Evolutionary conservation across 2,888 invertebrate species (phyloP).

Genomic region (Polydesmus complanatus): DNA sequence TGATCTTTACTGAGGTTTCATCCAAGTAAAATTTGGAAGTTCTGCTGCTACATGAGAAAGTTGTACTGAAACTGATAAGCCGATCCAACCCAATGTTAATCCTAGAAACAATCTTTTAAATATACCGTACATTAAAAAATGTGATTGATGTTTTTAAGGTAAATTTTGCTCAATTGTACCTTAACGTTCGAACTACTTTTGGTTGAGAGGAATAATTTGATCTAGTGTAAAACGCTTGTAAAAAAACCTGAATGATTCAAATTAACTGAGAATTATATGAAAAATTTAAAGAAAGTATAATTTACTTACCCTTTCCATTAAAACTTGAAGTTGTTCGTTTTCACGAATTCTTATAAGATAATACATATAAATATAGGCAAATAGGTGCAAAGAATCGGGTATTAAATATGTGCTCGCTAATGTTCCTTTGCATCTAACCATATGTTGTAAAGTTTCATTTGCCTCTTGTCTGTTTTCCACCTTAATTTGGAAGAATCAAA

Average conservation of each 20-base stretch:
- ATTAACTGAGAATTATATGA: neutral
- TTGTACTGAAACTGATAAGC: constrained; percentile 50
- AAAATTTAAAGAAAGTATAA: neutral
- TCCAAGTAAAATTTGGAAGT: constrained; percentile 19
- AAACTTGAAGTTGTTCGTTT: constrained; percentile 65
- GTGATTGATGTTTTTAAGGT: too few relatives aligned
- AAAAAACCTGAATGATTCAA: constrained; percentile 44
- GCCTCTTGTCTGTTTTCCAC: neutral
- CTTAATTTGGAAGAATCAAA: too few relatives aligned
- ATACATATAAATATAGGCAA: constrained; percentile 57
- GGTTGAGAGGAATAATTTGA: constrained; percentile 52
- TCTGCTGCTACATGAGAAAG: constrained; percentile 26
- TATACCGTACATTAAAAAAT: neutral
- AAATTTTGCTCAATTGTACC: constrained; percentile 37
- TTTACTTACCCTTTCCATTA: constrained; percentile 55
- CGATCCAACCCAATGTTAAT: constrained; percentile 53
- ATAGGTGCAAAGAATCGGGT: constrained; percentile 55
- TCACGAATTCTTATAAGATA: constrained; percentile 59
- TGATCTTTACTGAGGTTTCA: constrained; percentile 16
- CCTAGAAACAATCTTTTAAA: constrained; percentile 38
- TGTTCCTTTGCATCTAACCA: constrained; percentile 43
- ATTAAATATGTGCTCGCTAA: constrained; percentile 55
- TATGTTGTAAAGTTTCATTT: neutral
- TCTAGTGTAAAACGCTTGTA: constrained; percentile 53
- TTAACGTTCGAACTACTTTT: constrained; percentile 51